Percentiles rank a stretch among this genome's conserved stretches.
These are phyloP conservation scores for Drosophila flavopinicola DNA, from an alignment of 2,888 invertebrate genomes.

Conservation along the genomic window DNA sequence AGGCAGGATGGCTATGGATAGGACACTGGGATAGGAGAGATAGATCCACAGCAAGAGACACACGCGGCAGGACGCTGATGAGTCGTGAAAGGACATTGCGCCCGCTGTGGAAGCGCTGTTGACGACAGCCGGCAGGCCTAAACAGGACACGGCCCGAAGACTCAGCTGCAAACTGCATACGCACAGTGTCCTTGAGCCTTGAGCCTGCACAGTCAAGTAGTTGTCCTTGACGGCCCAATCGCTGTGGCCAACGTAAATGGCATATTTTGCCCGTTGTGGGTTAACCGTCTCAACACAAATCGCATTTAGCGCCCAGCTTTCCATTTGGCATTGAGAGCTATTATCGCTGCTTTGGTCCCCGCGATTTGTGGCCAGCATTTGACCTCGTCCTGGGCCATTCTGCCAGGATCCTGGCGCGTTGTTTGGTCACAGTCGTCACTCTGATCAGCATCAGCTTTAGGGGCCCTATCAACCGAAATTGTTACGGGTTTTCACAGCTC, in stretches of 20 bases:
- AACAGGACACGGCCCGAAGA: constrained; percentile 20
- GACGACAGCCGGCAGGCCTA: constrained; percentile 58
- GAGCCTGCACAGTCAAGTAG: constrained; percentile 11
- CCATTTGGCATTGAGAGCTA: constrained; percentile 46
- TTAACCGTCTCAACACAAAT: constrained; percentile 55
- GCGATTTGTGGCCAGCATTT: constrained; percentile 64
- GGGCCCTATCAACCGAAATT: constrained; percentile 17
- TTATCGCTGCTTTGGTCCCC: constrained; percentile 1
- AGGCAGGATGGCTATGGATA: constrained; percentile 23
- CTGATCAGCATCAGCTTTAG: constrained; percentile 19
- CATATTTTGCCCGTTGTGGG: constrained; percentile 75
- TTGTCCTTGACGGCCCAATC: constrained; percentile 24
- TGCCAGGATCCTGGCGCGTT: constrained; percentile 55
- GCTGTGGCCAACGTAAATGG: constrained; percentile 73
- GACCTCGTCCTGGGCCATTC: constrained; percentile 56
- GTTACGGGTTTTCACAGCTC: constrained; percentile 60
- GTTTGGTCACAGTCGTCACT: constrained; percentile 59
- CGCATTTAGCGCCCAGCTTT: constrained; percentile 32
- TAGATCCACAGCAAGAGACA: constrained; percentile 53
- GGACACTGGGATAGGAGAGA: constrained; percentile 3
- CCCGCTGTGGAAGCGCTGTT: constrained; percentile 62
- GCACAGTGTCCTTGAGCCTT: constrained; percentile 19
- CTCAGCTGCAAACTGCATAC: constrained; percentile 24
- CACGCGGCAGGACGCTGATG: constrained; percentile 67
- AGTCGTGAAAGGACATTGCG: constrained; percentile 65